These are phyloP conservation scores for Eupithecia abbreviata DNA, from an alignment of 2,888 invertebrate genomes.

Conservation along the genomic window DNA sequence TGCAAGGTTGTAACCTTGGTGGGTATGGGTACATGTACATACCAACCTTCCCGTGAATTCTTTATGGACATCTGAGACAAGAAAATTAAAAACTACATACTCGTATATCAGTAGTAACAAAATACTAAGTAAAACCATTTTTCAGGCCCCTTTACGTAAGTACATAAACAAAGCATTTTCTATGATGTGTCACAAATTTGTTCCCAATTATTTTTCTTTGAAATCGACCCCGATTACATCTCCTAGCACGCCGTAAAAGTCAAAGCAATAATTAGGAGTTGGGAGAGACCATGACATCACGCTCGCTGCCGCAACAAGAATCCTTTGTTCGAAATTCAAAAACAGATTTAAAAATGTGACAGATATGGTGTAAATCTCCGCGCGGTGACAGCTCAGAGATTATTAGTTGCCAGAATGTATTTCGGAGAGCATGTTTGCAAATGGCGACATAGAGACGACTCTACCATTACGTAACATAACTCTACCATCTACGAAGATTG, in stretches of 20 bases:
- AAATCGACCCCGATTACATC: slow-evolving; percentile 58
- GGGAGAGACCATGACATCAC: slow-evolving; percentile 70
- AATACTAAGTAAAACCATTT: neutral
- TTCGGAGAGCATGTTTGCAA: slow-evolving; percentile 26
- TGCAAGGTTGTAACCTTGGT: too few species aligned
- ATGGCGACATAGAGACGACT: neutral
- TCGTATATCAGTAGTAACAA: neutral
- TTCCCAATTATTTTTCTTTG: slow-evolving; percentile 68
- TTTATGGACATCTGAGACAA: neutral
- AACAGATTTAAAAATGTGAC: slow-evolving; percentile 54
- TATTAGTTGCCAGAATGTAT: slow-evolving; percentile 57
- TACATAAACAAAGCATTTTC: neutral
- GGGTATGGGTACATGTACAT: too few species aligned
- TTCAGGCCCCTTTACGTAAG: neutral
- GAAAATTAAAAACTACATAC: neutral
- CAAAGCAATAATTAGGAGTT: slow-evolving; percentile 69
- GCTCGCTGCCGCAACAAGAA: slow-evolving; percentile 65
- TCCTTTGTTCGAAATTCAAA: slow-evolving; percentile 68
- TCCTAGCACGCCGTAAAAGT: slow-evolving; percentile 66
- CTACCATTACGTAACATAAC: neutral
- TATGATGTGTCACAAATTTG: neutral
- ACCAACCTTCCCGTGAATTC: too few species aligned
- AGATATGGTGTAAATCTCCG: slow-evolving; percentile 76
- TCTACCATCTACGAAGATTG: too few species aligned
- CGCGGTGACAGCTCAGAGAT: slow-evolving; percentile 72